Base-by-base conservation (phyloP, 2,797 vertebrate species). In the Agapornis canus region DNA sequence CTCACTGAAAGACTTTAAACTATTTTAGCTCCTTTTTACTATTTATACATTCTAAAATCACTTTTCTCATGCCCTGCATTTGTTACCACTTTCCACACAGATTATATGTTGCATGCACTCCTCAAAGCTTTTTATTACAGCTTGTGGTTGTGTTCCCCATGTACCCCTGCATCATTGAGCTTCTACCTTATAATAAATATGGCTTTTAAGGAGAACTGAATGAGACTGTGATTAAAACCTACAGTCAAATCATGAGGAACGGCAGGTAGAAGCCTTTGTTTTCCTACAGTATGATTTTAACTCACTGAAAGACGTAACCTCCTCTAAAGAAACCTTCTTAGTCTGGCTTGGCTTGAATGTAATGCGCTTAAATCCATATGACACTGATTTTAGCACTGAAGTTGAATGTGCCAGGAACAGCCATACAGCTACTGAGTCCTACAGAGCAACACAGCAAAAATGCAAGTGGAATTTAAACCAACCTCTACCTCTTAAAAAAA, bases 321-420 rank as follows among this genome's bases (percentile, higher is more conserved):
- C 59, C 75, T 72, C 26, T 43, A 70, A 70, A 93, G 91, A 29
- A 92, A 83, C 45, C 25, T 73, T 35, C 70, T 95, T 63, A 87
- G 92, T 49, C 90, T 87, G 84, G 31, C 52, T 86, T 10, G 27
- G 49, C 82, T 91, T n/a, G 61, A 37, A 13, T 0, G 7, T 91
- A 93, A 96, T 81, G 76, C 6, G 23, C 82, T 95, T 91, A 93
- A 88, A 91, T 82, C 91, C 84, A 3, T 21, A 43, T 10, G 71
- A 72, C 86, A 85, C 8, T 1, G 1, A 86, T 54, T 94, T 88
- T 4, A 94, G 84, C 79, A 32, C 61, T 78, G 61, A 75, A 70
- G 69, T 19, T 31, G 57, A 76, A 51, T 2, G 35, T 11, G 8
- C 49, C 65, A 89, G 78, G 32, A 89, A 40, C 84, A 85, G 84